Evolutionary conservation across 2,888 invertebrate species (phyloP).

Genomic region (Drosophila tripunctata): DNA sequence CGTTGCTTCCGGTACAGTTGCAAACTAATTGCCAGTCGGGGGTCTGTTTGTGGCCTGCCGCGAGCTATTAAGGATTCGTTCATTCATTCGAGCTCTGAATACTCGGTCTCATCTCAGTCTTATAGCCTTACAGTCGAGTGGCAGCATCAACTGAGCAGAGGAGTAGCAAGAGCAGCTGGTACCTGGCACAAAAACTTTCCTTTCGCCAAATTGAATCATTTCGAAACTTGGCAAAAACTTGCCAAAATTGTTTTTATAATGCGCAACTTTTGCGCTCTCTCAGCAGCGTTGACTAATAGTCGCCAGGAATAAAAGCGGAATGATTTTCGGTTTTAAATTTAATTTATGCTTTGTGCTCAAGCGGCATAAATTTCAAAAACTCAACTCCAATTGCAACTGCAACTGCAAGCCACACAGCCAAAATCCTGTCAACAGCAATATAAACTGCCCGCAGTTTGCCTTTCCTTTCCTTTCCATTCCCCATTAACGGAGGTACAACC

Average conservation of each 20-base stretch:
- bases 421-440: conserved; percentile 29
- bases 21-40: conserved; percentile 55
- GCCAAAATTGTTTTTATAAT: conserved; percentile 73
- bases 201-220: conserved; percentile 70
- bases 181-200: conserved; percentile 54
- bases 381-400: conserved; percentile 55
- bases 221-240: conserved; percentile 64
- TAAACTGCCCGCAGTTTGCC: conserved; percentile 3
- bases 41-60: conserved; percentile 47
- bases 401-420: conserved; percentile 38
- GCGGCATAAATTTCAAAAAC: conserved; percentile 46
- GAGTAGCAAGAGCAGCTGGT: conserved; percentile 38
- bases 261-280: conserved; percentile 46
- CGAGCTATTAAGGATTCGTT: conserved; percentile 40
- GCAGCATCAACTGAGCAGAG: conserved; percentile 29
- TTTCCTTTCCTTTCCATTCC: neutral
- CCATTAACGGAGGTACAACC: conserved; percentile 41
- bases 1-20: conserved; percentile 20
- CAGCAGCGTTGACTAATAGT: conserved; percentile 48
- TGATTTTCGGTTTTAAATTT: conserved; percentile 49
- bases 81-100: conserved; percentile 4
- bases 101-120: conserved; percentile 10
- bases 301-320: conserved; percentile 26
- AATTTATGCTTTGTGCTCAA: conserved; percentile 54
- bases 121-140: conserved; percentile 6